Evolutionary conservation across 2,113 vertebrate species (phyloP).

Genomic region (Pluvianellus socialis): DNA sequence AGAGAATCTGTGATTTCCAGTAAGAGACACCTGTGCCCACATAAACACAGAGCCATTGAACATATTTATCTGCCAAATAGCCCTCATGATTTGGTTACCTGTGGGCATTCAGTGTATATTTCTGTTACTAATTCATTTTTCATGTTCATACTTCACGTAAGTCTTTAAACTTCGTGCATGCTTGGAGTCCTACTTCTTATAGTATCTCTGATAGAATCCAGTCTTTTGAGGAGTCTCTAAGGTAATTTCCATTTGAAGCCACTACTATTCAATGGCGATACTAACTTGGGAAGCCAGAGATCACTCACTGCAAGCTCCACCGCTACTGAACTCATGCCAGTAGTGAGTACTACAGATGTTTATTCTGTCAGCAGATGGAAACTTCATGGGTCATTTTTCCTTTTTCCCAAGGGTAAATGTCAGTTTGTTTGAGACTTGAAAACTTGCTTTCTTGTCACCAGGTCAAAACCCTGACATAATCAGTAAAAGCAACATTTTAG

Average conservation of each 20-base stretch:
- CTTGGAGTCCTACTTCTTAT: not conserved
- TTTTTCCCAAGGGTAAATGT: slow-evolving; percentile 39
- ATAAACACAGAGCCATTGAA: not conserved
- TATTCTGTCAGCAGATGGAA: slow-evolving; percentile 38
- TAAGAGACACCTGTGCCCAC: not conserved
- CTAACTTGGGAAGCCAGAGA: not conserved
- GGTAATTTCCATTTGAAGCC: not conserved
- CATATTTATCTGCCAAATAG: not conserved
- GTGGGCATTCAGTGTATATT: not conserved
- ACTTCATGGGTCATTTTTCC: slow-evolving; percentile 39
- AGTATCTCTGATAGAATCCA: not conserved
- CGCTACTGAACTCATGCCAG: not conserved
- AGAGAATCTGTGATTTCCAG: not conserved
- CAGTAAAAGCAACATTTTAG: slow-evolving; percentile 9
- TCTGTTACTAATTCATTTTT: not conserved
- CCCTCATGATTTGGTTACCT: not conserved
- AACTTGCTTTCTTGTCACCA: not conserved
- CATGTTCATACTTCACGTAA: not conserved
- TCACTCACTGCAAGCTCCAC: not conserved
- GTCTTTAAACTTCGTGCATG: not conserved
- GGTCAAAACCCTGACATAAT: not conserved
- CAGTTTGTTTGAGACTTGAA: slow-evolving; percentile 16
- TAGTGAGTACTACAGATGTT: slow-evolving; percentile 26
- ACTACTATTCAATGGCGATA: not conserved
- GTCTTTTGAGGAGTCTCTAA: not conserved